phyloP scores from a whole-genome alignment of 2,888 invertebrate genomes.

The Atethmia centrago region DNA sequence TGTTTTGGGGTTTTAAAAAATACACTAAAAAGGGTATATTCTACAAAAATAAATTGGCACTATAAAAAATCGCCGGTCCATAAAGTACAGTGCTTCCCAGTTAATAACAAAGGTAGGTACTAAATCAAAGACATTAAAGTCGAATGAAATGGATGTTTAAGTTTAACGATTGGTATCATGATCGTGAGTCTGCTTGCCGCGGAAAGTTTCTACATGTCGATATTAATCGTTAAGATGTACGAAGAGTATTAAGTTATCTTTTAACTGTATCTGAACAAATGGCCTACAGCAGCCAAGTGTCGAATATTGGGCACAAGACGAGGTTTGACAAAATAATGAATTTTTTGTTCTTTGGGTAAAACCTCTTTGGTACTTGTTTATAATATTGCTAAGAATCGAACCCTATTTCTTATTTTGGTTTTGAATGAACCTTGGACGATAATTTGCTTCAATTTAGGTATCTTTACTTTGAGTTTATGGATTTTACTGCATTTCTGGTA shows the following conservation, averaged over 20 bases:
- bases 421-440: neutral
- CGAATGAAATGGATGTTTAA: conserved; percentile 46
- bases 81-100: too few relatives aligned
- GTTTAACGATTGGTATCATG: conserved; percentile 40
- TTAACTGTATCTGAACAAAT: conserved; percentile 30
- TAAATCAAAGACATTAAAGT: conserved; percentile 37
- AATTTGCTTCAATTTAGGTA: neutral
- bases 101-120: conserved; percentile 36
- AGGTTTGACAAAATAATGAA: conserved; percentile 16
- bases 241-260: conserved; percentile 34
- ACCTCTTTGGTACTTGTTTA: conserved; percentile 3
- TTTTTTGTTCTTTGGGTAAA: conserved; percentile 5
- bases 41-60: too few relatives aligned
- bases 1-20: too few relatives aligned
- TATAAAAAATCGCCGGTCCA: too few relatives aligned
- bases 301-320: conserved; percentile 1
- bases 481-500: neutral
- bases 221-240: conserved; percentile 40
- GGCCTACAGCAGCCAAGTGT: conserved; percentile 19
- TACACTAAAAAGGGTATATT: too few relatives aligned
- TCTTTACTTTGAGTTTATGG: neutral
- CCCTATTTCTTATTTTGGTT: conserved; percentile 6
- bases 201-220: conserved; percentile 36
- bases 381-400: neutral
- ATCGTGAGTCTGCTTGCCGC: conserved; percentile 26